These are phyloP conservation scores for Penaeus indicus DNA, from an alignment of 1,140 invertebrate genomes.

Conservation along the genomic window DNA sequence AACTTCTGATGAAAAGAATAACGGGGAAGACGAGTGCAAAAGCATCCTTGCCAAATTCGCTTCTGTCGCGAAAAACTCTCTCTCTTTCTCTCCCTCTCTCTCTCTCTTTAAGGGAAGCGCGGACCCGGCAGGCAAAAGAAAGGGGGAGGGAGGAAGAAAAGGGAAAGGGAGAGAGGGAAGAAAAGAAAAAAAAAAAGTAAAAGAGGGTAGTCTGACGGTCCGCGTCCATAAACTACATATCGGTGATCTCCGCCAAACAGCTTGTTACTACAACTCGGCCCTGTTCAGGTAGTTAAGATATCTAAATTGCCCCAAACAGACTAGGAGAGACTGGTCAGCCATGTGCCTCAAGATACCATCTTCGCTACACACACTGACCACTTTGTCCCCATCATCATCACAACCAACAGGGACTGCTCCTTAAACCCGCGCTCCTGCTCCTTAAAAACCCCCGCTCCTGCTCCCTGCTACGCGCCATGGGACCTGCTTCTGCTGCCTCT, in stretches of 20 bases:
- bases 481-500: background rate
- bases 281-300: conserved; percentile 64
- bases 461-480: background rate
- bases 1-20: conserved; percentile 52
- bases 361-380: conserved; percentile 43
- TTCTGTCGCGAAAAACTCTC: too few species aligned
- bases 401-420: conserved; percentile 15
- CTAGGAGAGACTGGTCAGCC: conserved; percentile 57
- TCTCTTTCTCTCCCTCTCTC: too few species aligned
- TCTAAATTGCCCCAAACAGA: conserved; percentile 64
- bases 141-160: background rate
- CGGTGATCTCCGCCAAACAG: conserved; percentile 60
- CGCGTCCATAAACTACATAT: conserved; percentile 60
- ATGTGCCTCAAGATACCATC: conserved; percentile 51
- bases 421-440: conserved; percentile 4
- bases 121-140: background rate
- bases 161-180: too few species aligned
- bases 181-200: background rate
- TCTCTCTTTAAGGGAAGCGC: too few species aligned
- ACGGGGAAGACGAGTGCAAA: conserved; percentile 47
- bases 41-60: conserved; percentile 36
- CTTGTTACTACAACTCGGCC: conserved; percentile 63
- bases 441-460: too few species aligned
- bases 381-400: conserved; percentile 62
- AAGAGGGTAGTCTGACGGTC: conserved; percentile 1